Base-by-base conservation (phyloP, 2,797 vertebrate species). In the Silurus aristotelis region DNA sequence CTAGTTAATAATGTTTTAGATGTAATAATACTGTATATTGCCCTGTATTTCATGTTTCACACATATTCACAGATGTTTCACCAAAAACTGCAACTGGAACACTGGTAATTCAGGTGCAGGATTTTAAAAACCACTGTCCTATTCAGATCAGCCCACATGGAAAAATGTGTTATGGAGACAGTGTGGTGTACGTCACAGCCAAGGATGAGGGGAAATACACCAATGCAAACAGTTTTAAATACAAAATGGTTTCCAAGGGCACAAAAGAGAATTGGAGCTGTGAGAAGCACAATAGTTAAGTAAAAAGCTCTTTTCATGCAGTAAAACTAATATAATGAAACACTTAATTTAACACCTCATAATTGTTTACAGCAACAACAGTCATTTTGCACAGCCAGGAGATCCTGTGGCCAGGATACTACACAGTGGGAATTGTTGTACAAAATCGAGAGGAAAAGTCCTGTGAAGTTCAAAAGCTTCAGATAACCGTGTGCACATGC, bases 121-220 rank as follows among this genome's bases (percentile, higher is more conserved):
- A 99, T 92, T 90, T 87, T 58, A 99, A 99, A 77, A 97, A 99
- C 92, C 92, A 99, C 87, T 97, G 97, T 84, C 98, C 98, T 0
- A n/a, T 64, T 19, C 90, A 99, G 83, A 91, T 91, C 17, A 55
- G 91, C 20, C 91, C 89, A 1, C 61, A 61, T 14, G 93, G 90
- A n/a, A 96, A 63, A 0, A 58, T 97, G 86, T 99, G 98, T 87
- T 84, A 91, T 0, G 83, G 93, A 1, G 64, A 92, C 0, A 90
- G 88, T 0, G 92, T 88, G 6, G 85, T 99, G 88, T 94, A 95
- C 2, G 90, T 95, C 89, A 97, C 96, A 0, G 97, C 96, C 0
- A 5, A 4, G 8, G 98, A 99, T 83, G 5, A 67, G 38, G 98
- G 99, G 13, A 64, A 88, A 0, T 90, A 90, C 86, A 96, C 95